These are phyloP conservation scores for Drosophila limbata DNA, from an alignment of 2,888 invertebrate species.

Conservation along the genomic window DNA sequence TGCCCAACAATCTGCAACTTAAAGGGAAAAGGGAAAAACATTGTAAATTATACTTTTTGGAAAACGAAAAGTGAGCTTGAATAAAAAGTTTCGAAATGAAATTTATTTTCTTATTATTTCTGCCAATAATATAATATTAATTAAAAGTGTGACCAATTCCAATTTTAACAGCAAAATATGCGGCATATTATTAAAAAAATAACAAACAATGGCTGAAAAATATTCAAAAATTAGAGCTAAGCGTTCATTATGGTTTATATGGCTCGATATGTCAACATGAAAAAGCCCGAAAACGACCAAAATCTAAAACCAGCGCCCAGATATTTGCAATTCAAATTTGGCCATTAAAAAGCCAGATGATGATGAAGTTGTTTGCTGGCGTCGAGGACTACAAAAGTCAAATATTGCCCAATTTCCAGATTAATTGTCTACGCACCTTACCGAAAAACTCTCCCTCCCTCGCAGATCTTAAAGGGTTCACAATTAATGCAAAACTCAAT, in stretches of 20 bases:
- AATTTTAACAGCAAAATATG: conserved; percentile 32
- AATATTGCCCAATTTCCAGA: conserved; percentile 81
- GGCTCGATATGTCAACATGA: conserved; percentile 79
- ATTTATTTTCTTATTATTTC: neutral
- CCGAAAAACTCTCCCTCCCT: conserved; percentile 23
- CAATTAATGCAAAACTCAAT: conserved; percentile 82
- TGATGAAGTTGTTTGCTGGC: conserved; percentile 39
- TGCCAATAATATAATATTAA: conserved; percentile 5
- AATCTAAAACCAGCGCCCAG: conserved; percentile 31
- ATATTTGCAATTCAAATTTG: conserved; percentile 80
- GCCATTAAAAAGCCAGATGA: conserved; percentile 77
- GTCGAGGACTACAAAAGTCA: conserved; percentile 77
- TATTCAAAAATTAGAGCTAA: conserved; percentile 69
- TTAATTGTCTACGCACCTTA: conserved; percentile 82
- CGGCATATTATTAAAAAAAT: conserved; percentile 44
- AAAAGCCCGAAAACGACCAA: conserved; percentile 40
- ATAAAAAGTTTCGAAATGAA: neutral
- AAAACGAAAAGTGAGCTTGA: neutral
- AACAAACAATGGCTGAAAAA: conserved; percentile 33
- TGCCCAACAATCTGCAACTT: neutral
- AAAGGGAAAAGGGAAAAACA: neutral
- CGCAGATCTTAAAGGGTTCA: conserved; percentile 70
- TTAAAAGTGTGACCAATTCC: conserved; percentile 3
- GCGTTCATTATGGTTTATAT: conserved; percentile 75
- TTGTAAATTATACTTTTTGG: neutral